Evolutionary conservation across 2,113 vertebrate genomes (phyloP).

Genomic region (Hippocampus guttulatus): DNA sequence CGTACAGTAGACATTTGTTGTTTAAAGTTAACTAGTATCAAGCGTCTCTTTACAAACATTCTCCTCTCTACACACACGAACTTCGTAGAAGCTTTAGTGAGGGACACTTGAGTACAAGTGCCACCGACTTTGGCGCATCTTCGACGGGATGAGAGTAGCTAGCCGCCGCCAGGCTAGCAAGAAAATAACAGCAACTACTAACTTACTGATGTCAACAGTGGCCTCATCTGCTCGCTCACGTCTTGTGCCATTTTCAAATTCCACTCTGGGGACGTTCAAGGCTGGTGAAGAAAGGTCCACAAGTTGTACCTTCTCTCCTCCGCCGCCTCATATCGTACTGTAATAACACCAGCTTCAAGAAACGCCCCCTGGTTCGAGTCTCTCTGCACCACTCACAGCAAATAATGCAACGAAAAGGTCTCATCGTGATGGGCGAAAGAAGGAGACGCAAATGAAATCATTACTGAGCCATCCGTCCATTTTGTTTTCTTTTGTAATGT

Average conservation of each 20-base stretch:
- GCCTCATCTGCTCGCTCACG: slow-evolving; percentile 51
- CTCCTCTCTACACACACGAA: not conserved
- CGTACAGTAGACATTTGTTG: not conserved
- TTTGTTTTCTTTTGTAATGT: too few species aligned
- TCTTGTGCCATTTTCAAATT: slow-evolving; percentile 35
- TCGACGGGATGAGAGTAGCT: slow-evolving; percentile 18
- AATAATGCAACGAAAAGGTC: not conserved
- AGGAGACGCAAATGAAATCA: too few species aligned
- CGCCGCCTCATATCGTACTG: slow-evolving; percentile 14
- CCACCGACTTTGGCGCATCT: not conserved
- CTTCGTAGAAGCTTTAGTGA: too few species aligned
- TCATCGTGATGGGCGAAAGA: too few species aligned
- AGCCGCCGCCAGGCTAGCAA: slow-evolving; percentile 18
- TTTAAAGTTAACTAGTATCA: not conserved
- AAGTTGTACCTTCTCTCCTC: not conserved
- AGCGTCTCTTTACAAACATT: not conserved
- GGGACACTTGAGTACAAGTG: not conserved
- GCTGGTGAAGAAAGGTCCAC: not conserved
- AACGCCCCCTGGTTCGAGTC: slow-evolving; percentile 30
- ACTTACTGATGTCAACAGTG: slow-evolving; percentile 62
- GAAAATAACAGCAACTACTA: not conserved
- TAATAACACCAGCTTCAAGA: not conserved
- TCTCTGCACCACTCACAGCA: rapidly evolving
- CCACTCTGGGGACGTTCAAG: not conserved
- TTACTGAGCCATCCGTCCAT: not conserved